phyloP scores from a whole-genome alignment of 2,888 invertebrate species.

The Seladonia tumulorum region DNA sequence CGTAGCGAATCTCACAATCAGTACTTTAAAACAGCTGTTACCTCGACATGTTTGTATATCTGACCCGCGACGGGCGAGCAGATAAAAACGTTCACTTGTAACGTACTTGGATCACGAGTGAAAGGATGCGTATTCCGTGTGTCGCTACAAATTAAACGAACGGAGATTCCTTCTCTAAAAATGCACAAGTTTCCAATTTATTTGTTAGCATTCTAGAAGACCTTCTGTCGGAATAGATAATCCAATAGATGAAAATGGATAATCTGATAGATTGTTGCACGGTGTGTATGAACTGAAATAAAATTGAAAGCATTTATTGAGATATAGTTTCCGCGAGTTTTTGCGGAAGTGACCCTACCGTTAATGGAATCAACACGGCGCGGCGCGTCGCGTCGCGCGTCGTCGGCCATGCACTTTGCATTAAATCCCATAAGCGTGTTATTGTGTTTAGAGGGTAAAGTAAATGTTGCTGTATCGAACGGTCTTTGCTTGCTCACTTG shows the following conservation, averaged over 20 bases:
- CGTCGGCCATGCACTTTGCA: conserved; percentile 54
- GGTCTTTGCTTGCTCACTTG: conserved; percentile 48
- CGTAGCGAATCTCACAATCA: no score
- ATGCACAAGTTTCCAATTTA: background rate
- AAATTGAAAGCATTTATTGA: background rate
- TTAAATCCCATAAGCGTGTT: conserved; percentile 57
- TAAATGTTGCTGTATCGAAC: conserved; percentile 54
- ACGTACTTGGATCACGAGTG: no score
- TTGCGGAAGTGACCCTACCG: conserved; percentile 43
- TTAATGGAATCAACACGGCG: conserved; percentile 47
- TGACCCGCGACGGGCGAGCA: no score
- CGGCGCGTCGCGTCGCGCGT: conserved; percentile 24
- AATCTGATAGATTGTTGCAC: background rate
- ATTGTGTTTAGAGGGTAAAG: conserved; percentile 56
- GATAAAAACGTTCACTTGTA: no score
- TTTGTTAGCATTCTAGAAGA: background rate
- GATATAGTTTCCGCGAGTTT: background rate
- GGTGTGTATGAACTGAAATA: background rate
- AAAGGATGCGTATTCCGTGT: no score
- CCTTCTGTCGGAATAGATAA: background rate
- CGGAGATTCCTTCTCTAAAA: background rate
- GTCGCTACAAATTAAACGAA: no score
- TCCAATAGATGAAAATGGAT: background rate
- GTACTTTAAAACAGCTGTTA: no score
- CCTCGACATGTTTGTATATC: no score